Evolutionary conservation across 2,797 vertebrate genomes (phyloP).

Genomic region (Rhinoraja longicauda): DNA sequence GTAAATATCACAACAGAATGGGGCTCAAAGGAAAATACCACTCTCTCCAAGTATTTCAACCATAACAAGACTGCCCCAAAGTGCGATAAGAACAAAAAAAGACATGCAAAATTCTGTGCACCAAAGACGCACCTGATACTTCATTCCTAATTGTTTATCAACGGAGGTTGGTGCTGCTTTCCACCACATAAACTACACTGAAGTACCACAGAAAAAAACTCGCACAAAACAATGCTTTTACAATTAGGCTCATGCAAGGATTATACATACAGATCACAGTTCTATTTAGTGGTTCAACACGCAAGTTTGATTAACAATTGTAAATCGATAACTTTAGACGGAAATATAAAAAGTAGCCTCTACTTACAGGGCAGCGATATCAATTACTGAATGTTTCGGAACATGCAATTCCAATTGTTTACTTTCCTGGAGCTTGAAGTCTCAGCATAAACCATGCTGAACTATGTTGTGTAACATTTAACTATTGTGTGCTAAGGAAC

Average conservation of each 20-base stretch:
- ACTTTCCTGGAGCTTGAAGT: neutral
- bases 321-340: neutral
- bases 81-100: neutral
- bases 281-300: neutral
- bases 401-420: neutral
- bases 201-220: neutral
- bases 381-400: neutral
- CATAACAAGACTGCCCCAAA: neutral
- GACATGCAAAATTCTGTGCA: neutral
- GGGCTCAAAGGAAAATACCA: neutral
- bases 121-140: neutral
- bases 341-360: neutral
- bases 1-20: neutral
- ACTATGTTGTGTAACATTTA: neutral
- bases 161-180: neutral
- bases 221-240: neutral
- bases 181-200: neutral
- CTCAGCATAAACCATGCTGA: neutral
- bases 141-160: neutral
- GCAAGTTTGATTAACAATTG: no score
- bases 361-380: neutral
- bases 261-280: no score
- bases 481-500: neutral
- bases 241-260: no score
- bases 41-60: neutral